phyloP scores from a whole-genome alignment of 2,797 vertebrate genomes.

The Tiaroga cobitis region DNA sequence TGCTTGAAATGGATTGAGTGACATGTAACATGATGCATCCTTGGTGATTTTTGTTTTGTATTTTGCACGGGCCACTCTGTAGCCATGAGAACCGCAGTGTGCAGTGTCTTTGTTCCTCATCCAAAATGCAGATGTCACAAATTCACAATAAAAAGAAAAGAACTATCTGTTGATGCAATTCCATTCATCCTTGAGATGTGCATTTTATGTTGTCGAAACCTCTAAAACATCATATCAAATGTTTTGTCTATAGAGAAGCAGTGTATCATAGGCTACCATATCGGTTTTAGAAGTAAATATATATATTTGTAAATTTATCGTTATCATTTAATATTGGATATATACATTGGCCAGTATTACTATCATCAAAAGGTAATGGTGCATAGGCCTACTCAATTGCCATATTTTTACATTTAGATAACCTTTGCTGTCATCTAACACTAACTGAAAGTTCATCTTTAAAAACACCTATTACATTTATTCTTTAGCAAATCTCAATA shows the following conservation, averaged over 20 bases:
- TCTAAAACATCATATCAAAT: not conserved
- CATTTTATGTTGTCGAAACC: not conserved
- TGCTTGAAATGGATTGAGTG: conserved; percentile 40
- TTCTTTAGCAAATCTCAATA: not conserved
- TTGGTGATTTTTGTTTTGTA: conserved; percentile 55
- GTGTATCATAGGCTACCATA: not conserved
- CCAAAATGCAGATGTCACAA: conserved; percentile 22
- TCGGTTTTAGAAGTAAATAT: not conserved
- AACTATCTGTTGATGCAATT: not conserved
- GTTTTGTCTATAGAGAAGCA: not conserved
- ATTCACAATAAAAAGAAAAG: not conserved
- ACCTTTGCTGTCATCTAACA: not conserved
- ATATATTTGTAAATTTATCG: not conserved
- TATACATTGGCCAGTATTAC: not conserved
- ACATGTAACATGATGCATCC: conserved; percentile 46
- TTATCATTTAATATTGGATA: not conserved
- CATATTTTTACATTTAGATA: not conserved
- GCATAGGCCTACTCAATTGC: not conserved
- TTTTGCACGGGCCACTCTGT: conserved; percentile 48
- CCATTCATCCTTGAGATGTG: conserved; percentile 8
- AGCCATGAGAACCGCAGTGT: conserved; percentile 54
- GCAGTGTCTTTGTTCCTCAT: conserved; percentile 30
- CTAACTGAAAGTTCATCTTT: not conserved
- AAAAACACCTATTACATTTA: not conserved
- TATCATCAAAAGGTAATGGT: not conserved